phyloP scores from a whole-genome alignment of 30 jellyfish, hydroid and myxozoan genomes.

The Sanderia malayensis region DNA sequence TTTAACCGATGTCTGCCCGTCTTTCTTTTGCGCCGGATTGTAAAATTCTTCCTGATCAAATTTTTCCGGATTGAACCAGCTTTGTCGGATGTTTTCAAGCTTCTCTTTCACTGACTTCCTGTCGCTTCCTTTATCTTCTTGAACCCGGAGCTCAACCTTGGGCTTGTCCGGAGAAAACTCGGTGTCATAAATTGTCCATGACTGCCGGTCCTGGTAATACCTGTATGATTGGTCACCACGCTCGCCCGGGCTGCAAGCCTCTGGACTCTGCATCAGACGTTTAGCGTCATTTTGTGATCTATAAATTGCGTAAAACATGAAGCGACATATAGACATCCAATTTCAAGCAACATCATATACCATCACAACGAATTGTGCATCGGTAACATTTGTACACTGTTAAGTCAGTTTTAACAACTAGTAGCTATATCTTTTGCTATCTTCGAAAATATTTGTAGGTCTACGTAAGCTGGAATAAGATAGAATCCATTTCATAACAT shows the following conservation, averaged over 20 bases:
- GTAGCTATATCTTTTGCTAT: too few relatives aligned
- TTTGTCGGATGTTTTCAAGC: constrained; percentile 32
- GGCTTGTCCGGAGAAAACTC: constrained; percentile 38
- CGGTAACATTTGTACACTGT: too few relatives aligned
- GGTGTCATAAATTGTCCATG: neutral
- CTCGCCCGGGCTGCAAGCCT: neutral
- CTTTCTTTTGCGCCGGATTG: constrained; percentile 1
- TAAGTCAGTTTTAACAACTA: too few relatives aligned
- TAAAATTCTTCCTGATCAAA: neutral
- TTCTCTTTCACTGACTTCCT: neutral
- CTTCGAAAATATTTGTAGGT: too few relatives aligned
- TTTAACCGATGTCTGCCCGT: constrained; percentile 13
- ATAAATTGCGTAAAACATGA: too few relatives aligned
- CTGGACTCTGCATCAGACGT: too few relatives aligned
- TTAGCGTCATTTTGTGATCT: too few relatives aligned
- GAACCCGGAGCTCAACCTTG: constrained; percentile 1
- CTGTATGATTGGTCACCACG: constrained; percentile 52
- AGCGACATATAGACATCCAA: too few relatives aligned
- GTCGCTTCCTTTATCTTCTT: constrained; percentile 11
- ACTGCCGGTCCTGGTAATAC: constrained; percentile 6
- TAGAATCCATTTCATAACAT: too few relatives aligned
- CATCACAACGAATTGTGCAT: too few relatives aligned
- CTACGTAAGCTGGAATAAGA: too few relatives aligned
- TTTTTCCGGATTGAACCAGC: constrained; percentile 41
- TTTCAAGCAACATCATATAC: too few relatives aligned